These are phyloP conservation scores for Archocentrus centrarchus DNA, from an alignment of 2,113 vertebrate species.

Conservation along the genomic window DNA sequence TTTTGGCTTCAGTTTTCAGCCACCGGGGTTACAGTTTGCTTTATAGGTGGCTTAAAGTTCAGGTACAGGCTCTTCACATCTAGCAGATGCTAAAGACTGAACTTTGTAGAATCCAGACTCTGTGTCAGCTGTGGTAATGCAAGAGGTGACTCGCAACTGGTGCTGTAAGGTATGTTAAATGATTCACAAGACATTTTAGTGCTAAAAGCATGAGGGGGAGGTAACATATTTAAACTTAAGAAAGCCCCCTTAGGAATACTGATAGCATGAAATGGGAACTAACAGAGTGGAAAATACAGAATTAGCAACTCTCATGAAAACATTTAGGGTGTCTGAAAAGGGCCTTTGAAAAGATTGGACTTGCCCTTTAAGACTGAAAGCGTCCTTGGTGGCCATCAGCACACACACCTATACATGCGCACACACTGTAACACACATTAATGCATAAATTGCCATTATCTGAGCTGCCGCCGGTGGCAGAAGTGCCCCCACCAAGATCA, in stretches of 20 bases:
- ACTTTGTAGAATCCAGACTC: background rate
- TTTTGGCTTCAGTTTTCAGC: background rate
- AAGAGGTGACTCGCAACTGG: background rate
- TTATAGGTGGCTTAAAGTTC: background rate
- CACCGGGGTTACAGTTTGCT: background rate
- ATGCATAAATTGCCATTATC: conserved; percentile 82
- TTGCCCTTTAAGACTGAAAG: conserved; percentile 74
- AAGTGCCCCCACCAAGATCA: conserved; percentile 81
- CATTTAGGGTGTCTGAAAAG: conserved; percentile 23
- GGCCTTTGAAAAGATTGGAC: conserved; percentile 49
- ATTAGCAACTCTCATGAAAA: conserved; percentile 29
- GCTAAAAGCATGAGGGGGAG: background rate
- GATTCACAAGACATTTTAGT: background rate
- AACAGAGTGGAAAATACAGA: conserved; percentile 7
- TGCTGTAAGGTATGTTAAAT: background rate
- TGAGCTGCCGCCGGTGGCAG: conserved; percentile 78
- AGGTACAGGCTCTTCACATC: background rate
- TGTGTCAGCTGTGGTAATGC: background rate
- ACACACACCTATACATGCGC: conserved; percentile 32
- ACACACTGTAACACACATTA: conserved; percentile 63
- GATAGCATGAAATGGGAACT: background rate
- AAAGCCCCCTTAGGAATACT: background rate
- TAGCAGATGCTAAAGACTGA: background rate
- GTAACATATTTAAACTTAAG: conserved; percentile 4
- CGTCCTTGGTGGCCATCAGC: conserved; percentile 72